Base-by-base conservation (phyloP, 2,888 invertebrate species). In the Phymatocera aterrima region DNA sequence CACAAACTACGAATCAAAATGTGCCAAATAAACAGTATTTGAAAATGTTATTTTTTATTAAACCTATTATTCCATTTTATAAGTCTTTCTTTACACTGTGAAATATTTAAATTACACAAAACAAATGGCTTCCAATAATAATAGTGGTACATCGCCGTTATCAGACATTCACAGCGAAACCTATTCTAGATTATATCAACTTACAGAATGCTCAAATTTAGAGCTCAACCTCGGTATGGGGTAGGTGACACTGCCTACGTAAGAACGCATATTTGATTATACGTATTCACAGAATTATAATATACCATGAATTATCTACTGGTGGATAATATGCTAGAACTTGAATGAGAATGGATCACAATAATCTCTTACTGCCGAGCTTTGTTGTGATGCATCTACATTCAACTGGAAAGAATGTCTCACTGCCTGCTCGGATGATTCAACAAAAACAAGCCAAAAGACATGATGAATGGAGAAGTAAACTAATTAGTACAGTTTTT, bases 151-250 rank as follows among this genome's bases (percentile, higher is more conserved):
- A 60, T 12, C n/a, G n/a, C n/a, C n/a, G n/a, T n/a, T 57, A 24
- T 75, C 60, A 75, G 60, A 48, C 8, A 37, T 57, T 40, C 57
- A 57, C 40, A 46, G 57, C 75, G 60, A 37, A 46, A 57, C 57
- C 54, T 51, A 60, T 75, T 40, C 57, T 75, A 60, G 3, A 75
- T 12, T 2, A 51, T 40, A 51, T n/a, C n/a, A 68, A 78, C 78
- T 78, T 78, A 78, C 68, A 54, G 68, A 54, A 43, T n/a, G 28
- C 68, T 70, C 34, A 78, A 68, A 78, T 10, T 21, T 70, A 28
- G 21, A 78, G 54, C 64, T 78, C 40, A 43, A 68, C n/a, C 57
- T 65, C 70, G 54, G 40, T 57, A 43, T 54, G 51, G 5, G 68
- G 57, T 70, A 43, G 37, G 28, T 70, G n/a, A 40, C 40, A 6